Evolutionary conservation across 2,797 vertebrate species (phyloP), one percentile per base, ranked within the genome.

Genomic region (Australoheros facetus): DNA sequence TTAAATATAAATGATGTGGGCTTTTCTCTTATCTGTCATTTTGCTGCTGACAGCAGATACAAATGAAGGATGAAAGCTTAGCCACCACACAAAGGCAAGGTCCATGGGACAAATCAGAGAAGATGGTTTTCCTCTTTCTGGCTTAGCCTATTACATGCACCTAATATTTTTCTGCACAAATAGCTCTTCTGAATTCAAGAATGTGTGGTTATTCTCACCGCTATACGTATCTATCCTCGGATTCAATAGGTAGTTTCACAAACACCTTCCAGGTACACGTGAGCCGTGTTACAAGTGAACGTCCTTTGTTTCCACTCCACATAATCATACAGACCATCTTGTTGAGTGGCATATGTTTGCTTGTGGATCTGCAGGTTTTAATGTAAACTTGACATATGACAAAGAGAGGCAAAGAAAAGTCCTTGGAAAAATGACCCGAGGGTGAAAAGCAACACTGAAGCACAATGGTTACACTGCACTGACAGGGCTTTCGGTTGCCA

Each of bases 1-100:
- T 81, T 85, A 78, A 86, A 78, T 55, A 77, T 70, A 86, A 82
- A 87, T 86, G 82, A 78, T 70, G 66, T 54, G 71, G 64, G 82
- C 53, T 87, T 91, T 89, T 79, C 80, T 90, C 86, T 83, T 83
- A 91, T 93, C 85, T 91, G 85, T 92, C 87, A 91, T 89, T 91
- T 91, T 80, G 78, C 69, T 12, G 45, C 77, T 90, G 91, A 92
- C 89, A 91, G 87, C 81, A 70, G 75, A 92, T 89, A 91, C 76
- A 82, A 89, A 92, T 90, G 82, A 80, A 77, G 71, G 80, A 78
- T 79, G 75, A 82, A 74, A 85, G 84, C 78, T 60, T 53, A 56
- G 79, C 78, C 75, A 70, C 86, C 79, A 30, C 82, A 90, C 83
- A 86, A 81, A 88, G 74, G 84, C 72, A 26, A 83, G 82, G 81